Evolutionary conservation across 2,797 vertebrate genomes (phyloP).

Genomic region (Hoplostethus mediterraneus): DNA sequence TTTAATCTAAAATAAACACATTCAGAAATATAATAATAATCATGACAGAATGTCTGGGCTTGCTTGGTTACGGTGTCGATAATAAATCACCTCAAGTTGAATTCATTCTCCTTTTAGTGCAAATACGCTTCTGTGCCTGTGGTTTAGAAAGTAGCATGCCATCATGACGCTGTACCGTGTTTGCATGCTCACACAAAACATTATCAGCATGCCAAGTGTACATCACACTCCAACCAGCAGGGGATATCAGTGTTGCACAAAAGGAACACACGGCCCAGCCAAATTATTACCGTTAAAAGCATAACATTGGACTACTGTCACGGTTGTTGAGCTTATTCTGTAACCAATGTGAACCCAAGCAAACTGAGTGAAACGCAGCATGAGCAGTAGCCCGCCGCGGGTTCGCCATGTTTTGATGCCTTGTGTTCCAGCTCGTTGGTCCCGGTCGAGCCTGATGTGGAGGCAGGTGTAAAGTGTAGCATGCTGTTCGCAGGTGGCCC

Average conservation of each 20-base stretch:
- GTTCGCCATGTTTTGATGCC: background rate
- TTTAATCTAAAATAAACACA: too few relatives aligned
- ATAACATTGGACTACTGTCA: background rate
- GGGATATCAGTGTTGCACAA: slow-evolving; percentile 45
- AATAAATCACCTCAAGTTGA: too few relatives aligned
- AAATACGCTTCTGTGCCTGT: too few relatives aligned
- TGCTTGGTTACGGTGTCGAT: too few relatives aligned
- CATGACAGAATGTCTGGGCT: too few relatives aligned
- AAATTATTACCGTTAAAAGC: background rate
- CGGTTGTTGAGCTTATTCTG: too few relatives aligned
- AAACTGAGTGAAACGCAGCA: background rate
- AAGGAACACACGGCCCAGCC: background rate
- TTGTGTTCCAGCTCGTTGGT: background rate
- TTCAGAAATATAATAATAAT: too few relatives aligned
- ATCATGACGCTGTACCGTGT: background rate
- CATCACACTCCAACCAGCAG: slow-evolving; percentile 46
- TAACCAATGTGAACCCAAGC: background rate
- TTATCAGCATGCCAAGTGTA: background rate
- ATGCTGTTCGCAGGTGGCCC: background rate
- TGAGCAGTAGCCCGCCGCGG: too few relatives aligned
- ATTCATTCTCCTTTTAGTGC: too few relatives aligned
- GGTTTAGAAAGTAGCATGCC: too few relatives aligned
- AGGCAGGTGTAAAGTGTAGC: background rate
- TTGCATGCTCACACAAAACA: background rate
- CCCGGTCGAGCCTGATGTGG: background rate